Base-by-base conservation (phyloP, 2,113 vertebrate species). In the Balaeniceps rex region DNA sequence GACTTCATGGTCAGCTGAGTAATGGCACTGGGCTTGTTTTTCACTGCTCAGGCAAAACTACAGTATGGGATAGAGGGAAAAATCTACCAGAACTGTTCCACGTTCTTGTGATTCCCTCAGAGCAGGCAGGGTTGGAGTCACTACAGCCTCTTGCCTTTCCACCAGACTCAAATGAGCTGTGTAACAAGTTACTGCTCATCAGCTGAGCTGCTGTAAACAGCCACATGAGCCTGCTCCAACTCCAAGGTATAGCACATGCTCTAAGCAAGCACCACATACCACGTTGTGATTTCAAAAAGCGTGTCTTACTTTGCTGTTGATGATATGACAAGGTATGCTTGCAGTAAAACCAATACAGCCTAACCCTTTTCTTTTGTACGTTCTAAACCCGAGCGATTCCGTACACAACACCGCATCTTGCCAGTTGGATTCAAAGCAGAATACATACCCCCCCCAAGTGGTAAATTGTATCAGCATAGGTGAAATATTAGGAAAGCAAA, bases 281-380 rank as follows among this genome's bases (percentile, higher is more conserved):
- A 10, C 0, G 5, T 2, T 18, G 40, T 1, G 13, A n/a, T 1
- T 23, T 68, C 17, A 34, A 64, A 47, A 10, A 33, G 26, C 0
- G 6, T 4, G 19, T n/a, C 34, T 28, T 8, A 4, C 74, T 68
- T 17, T 10, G 49, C 38, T 19, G n/a, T 3, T 4, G 36, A 3
- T 6, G 28, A 51, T 25, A 49, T 0, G 61, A 31, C 70, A 25
- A n/a, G 9, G 42, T 1, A 7, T 34, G 2, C 69, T 3, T 3
- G 69, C 60, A 28, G 40, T 1, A 16, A n/a, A 34, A 11, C 25
- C 0, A 17, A 13, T 1, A 7, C 7, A 3, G 55, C 52, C 80
- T 7, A 24, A 34, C 16, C 52, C 49, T 31, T 8, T 61, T 16
- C 61, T 63, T 19, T 11, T 1, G 52, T 0, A 2, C 6, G 2